Evolutionary conservation across 2,797 vertebrate species (phyloP).

Genomic region (Chelon auratus): DNA sequence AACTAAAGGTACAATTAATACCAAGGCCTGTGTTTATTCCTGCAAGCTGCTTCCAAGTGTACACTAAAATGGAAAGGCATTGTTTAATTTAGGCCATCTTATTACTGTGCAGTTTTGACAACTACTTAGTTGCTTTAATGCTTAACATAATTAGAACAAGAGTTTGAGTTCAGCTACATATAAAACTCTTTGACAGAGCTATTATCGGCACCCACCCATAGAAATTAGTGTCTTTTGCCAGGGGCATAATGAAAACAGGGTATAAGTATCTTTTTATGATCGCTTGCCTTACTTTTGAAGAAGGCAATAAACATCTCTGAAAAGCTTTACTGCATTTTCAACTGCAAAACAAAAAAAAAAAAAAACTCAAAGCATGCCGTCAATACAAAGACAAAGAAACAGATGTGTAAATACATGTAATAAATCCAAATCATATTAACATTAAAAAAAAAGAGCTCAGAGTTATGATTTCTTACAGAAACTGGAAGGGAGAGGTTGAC

Average conservation of each 20-base stretch:
- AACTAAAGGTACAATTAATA: constrained; percentile 81
- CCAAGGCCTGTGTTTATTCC: constrained; percentile 67
- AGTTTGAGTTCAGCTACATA: constrained; percentile 62
- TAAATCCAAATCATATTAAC: constrained; percentile 9
- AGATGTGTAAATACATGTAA: constrained; percentile 3
- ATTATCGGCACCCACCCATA: constrained; percentile 64
- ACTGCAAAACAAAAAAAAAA: not conserved
- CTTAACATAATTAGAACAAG: constrained; percentile 75
- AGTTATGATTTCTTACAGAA: not conserved
- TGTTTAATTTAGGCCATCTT: constrained; percentile 73
- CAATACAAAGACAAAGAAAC: not conserved
- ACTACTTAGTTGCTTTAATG: constrained; percentile 72
- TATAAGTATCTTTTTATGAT: constrained; percentile 60
- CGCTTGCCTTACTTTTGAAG: constrained; percentile 50
- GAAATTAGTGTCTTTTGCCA: constrained; percentile 63
- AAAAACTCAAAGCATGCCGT: constrained; percentile 1
- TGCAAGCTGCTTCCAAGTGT: constrained; percentile 70
- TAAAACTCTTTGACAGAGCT: constrained; percentile 77
- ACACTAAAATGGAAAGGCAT: constrained; percentile 62
- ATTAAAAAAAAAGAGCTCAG: not conserved
- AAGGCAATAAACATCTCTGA: constrained; percentile 52
- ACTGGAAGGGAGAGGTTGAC: constrained; percentile 43
- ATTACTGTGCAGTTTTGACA: constrained; percentile 70
- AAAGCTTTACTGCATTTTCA: constrained; percentile 28
- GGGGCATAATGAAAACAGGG: constrained; percentile 54